Evolutionary conservation across 1,140 invertebrate species (phyloP), one percentile per base, ranked within the genome.

Genomic region (Bombus pyrosoma): DNA sequence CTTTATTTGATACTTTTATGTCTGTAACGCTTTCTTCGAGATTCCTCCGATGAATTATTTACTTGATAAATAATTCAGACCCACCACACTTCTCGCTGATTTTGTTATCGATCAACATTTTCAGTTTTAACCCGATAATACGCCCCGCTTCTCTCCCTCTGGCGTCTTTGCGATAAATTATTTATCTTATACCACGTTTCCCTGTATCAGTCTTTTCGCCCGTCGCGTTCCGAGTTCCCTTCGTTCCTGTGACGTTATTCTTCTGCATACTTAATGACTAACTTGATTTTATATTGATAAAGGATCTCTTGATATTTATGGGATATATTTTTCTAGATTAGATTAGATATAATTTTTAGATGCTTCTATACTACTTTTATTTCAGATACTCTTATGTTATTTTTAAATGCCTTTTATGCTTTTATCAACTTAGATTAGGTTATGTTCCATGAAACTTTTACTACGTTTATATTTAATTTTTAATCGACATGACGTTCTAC

Each of bases 11-110:
- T 41, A 41, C 37, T 71, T 71, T 71, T 41, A 71, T 28, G 41
- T 47, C 28, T 39, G 28, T 4, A 10, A 28, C 15, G 15, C 34
- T 13, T 62, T 41, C 28, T 32, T 22, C 22, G 9, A 28, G 41
- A 68, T 76, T 18, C 22, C 25, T 18, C 13, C 32, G 41, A 80
- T 68, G 32, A 80, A 80, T 79, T 79, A 47, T 79, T 78, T 80
- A 68, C 37, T n/a, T n/a, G 25, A 39, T 80, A 69, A 80, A 69
- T 68, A 68, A 80, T 47, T 68, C 62, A 77, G 28, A 77, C 3
- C 12, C 25, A 13, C 22, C 22, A 18, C 12, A 9, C 3, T 28
- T 47, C n/a, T 62, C 28, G 9, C 39, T 69, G 77, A 68, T 80
- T 47, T 80, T 53, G 32, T 47, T 68, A 47, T 68, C 41, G 41